Evolutionary conservation across 2,797 vertebrate genomes (phyloP), one percentile per base, ranked within the genome.

Genomic region (Brachyrhaphis roseni): DNA sequence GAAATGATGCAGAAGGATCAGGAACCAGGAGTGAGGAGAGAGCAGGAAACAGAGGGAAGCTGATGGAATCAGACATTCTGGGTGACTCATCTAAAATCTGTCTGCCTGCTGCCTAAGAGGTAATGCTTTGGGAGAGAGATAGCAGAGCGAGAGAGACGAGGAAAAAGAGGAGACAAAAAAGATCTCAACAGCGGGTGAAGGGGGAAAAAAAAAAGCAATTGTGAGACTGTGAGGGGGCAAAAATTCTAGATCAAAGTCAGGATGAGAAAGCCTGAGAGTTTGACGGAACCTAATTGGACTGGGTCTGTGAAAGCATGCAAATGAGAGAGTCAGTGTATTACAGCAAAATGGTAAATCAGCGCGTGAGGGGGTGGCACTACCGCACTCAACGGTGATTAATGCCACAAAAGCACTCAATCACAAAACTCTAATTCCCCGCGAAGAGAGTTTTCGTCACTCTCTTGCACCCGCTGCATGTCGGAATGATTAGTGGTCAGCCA

Each of bases 211-310:
- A 45, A 76, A 86, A 8, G n/a, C 73, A 81, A 90, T 78, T 80
- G 78, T 84, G 80, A 87, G 78, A 77, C 51, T 81, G 66, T 72
- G 72, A 82, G 80, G 68, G 79, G 73, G 84, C 71, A 89, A 86
- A 88, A 84, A 87, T 85, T 85, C 1, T 76, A 80, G 88, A 93
- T 91, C 79, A 90, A 91, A 91, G 89, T 90, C 83, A 62, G 82
- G 78, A 79, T 55, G 81, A 88, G 82, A 86, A 84, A 84, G 85
- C 73, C 77, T 84, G 73, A 13, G 62, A 86, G 78, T 82, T 85
- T 91, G 92, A 93, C 88, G 90, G 91, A 92, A 91, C 88, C 87
- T 91, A 94, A 93, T 93, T 93, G 92, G 91, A 90, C 88, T 89
- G 88, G 74, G 90, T 88, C 88, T 89, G 87, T 85, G 83, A 86